These are phyloP conservation scores for Mellilla xanthometata DNA, from an alignment of 2,888 invertebrate species.

Conservation along the genomic window DNA sequence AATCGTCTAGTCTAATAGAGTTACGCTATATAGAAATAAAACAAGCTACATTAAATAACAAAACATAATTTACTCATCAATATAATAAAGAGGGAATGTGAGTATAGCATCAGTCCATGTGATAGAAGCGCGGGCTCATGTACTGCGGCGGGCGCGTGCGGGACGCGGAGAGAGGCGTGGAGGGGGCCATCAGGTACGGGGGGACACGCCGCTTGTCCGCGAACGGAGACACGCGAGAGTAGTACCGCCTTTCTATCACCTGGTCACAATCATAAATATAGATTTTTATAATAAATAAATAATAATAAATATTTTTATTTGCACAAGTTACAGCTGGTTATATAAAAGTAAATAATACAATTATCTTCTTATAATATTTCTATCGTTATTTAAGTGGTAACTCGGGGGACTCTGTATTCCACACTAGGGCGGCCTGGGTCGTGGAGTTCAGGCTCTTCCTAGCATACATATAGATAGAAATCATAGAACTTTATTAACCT, in stretches of 20 bases:
- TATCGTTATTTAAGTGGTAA: no score
- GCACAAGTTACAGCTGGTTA: no score
- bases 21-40: no score
- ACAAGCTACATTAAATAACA: neutral
- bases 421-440: no score
- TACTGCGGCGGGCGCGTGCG: slow-evolving; percentile 63
- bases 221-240: slow-evolving; percentile 76
- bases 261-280: slow-evolving; percentile 32
- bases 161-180: slow-evolving; percentile 62
- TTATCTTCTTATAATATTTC: no score
- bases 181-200: slow-evolving; percentile 61
- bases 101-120: slow-evolving; percentile 67
- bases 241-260: slow-evolving; percentile 81
- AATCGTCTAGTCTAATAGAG: no score
- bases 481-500: no score
- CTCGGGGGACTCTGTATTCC: no score
- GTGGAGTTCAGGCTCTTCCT: no score
- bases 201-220: slow-evolving; percentile 75
- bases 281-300: neutral
- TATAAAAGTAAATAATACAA: no score
- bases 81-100: slow-evolving; percentile 17
- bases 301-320: no score
- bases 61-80: slow-evolving; percentile 7
- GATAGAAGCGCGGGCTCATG: slow-evolving; percentile 81
- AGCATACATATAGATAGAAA: no score